Evolutionary conservation across 1,140 invertebrate species (phyloP).

Genomic region (Drosophila sechellia): DNA sequence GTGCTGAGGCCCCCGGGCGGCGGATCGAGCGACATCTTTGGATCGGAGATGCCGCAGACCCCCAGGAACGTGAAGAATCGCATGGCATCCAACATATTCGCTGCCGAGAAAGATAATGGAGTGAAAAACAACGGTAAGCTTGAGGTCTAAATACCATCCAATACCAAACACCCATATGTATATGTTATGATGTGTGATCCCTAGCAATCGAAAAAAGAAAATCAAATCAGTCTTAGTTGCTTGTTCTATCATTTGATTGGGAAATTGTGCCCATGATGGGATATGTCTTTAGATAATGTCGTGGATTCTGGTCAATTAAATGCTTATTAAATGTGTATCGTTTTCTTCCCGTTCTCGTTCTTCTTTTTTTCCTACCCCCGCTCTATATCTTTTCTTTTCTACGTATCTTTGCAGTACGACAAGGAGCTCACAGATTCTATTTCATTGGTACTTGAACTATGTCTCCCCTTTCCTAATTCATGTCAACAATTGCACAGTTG

Average conservation of each 20-base stretch:
- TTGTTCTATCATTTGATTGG: constrained; percentile 17
- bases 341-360: constrained; percentile 46
- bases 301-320: constrained; percentile 13
- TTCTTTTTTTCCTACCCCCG: constrained; percentile 41
- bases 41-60: constrained; percentile 75
- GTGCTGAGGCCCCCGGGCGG: constrained; percentile 87
- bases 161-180: neutral
- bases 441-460: constrained; percentile 82
- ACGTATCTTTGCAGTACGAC: constrained; percentile 84
- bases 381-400: constrained; percentile 63
- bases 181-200: neutral
- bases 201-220: constrained; percentile 3
- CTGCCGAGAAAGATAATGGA: constrained; percentile 71
- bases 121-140: constrained; percentile 82
- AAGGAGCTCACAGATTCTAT: constrained; percentile 85
- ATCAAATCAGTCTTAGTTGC: constrained; percentile 11
- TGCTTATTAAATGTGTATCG: constrained; percentile 49
- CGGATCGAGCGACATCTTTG: constrained; percentile 86
- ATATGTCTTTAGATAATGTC: constrained; percentile 7
- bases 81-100: constrained; percentile 84
- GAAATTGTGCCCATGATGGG: constrained; percentile 8
- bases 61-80: constrained; percentile 82
- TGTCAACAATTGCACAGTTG: constrained; percentile 21
- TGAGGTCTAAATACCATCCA: too few relatives aligned
- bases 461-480: constrained; percentile 25